Evolutionary conservation across 2,888 invertebrate genomes (phyloP).

Genomic region (Eristalis intricaria): DNA sequence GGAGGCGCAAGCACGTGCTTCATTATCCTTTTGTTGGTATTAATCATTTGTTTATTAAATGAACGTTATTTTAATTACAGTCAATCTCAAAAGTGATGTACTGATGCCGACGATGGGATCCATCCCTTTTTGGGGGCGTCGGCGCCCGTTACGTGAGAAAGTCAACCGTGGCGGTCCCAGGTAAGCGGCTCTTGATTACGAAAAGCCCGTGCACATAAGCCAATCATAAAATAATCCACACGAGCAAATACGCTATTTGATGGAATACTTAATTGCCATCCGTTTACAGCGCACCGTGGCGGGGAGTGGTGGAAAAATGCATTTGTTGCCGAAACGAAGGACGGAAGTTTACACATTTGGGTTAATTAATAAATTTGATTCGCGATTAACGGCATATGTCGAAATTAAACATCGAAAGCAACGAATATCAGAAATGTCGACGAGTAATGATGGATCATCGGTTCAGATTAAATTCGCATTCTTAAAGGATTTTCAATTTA

Average conservation of each 20-base stretch:
- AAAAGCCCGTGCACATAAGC: neutral
- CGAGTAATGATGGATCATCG: too few relatives aligned
- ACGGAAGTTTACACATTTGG: neutral
- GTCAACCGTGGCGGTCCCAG: neutral
- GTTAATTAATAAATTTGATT: neutral
- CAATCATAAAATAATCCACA: slow-evolving; percentile 37
- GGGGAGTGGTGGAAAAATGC: neutral
- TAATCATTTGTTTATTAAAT: slow-evolving; percentile 65
- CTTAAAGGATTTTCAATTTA: too few relatives aligned
- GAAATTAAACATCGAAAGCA: too few relatives aligned
- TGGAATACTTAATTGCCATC: slow-evolving; percentile 41
- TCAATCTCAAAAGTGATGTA: slow-evolving; percentile 55
- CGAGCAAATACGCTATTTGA: slow-evolving; percentile 34
- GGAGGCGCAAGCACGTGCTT: slow-evolving; percentile 17
- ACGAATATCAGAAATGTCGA: too few relatives aligned
- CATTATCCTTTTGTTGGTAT: slow-evolving; percentile 54
- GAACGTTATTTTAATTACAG: slow-evolving; percentile 67
- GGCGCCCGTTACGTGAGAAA: neutral
- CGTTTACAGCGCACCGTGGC: neutral
- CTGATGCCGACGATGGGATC: slow-evolving; percentile 14
- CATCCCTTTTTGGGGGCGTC: neutral
- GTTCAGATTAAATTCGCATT: too few relatives aligned
- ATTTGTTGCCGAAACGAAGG: neutral
- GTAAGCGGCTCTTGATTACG: neutral
- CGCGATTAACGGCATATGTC: neutral